Evolutionary conservation across 1,140 invertebrate genomes (phyloP).

Genomic region (Cylas formicarius): DNA sequence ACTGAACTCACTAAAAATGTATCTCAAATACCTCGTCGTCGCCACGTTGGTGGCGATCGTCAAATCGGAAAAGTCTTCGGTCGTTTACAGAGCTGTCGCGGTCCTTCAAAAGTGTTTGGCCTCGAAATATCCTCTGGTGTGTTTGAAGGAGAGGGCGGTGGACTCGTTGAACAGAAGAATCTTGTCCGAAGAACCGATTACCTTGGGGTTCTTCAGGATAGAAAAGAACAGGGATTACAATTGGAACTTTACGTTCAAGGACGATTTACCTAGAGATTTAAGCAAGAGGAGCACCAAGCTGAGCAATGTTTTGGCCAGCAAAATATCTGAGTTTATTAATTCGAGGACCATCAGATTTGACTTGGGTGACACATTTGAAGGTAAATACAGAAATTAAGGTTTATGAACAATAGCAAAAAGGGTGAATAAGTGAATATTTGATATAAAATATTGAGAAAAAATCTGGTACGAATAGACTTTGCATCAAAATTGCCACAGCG

Average conservation of each 20-base stretch:
- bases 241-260: conserved; percentile 22
- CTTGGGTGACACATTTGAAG: conserved; percentile 33
- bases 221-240: conserved; percentile 43
- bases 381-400: conserved; percentile 22
- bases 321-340: conserved; percentile 36
- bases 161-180: conserved; percentile 48
- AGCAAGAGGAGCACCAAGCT: conserved; percentile 29
- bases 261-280: conserved; percentile 24
- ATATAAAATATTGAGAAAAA: too few species aligned
- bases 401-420: too few species aligned
- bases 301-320: conserved; percentile 34
- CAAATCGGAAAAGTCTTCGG: conserved; percentile 14
- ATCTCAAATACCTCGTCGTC: conserved; percentile 1
- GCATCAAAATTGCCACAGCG: too few species aligned
- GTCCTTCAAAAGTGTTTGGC: conserved; percentile 40
- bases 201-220: conserved; percentile 50
- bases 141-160: conserved; percentile 48
- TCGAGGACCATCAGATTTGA: conserved; percentile 37
- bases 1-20: conserved; percentile 9
- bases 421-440: too few species aligned
- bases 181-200: conserved; percentile 50
- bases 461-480: too few species aligned
- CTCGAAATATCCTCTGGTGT: conserved; percentile 42
- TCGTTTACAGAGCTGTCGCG: conserved; percentile 22
- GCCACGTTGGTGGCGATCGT: neutral